phyloP scores from a whole-genome alignment of 2,113 vertebrate genomes.

The Anthoscopus minutus region DNA sequence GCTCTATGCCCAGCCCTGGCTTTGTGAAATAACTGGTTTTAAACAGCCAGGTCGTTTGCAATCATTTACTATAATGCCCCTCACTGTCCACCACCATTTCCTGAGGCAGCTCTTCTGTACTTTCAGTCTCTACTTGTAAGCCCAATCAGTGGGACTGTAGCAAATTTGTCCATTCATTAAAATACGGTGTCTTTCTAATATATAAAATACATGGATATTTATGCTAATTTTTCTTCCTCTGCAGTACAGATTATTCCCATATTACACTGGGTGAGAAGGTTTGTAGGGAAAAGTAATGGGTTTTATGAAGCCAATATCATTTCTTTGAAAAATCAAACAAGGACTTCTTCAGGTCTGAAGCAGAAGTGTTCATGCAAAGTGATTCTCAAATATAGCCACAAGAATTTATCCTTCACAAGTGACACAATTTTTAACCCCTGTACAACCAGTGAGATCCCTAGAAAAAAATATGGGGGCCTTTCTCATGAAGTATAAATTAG shows the following conservation, averaged over 20 bases:
- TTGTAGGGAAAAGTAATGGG: neutral
- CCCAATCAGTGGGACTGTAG: neutral
- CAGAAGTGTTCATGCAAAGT: neutral
- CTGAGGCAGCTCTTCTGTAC: neutral
- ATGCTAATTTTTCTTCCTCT: neutral
- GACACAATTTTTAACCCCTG: neutral
- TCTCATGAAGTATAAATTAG: neutral
- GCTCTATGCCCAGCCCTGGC: neutral
- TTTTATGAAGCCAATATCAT: neutral
- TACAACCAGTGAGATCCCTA: neutral
- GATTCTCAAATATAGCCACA: neutral
- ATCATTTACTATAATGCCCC: neutral
- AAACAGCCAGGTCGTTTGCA: conserved; percentile 30
- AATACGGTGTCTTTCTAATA: neutral
- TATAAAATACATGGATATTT: neutral
- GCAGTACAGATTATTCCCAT: neutral
- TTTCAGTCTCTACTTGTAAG: neutral
- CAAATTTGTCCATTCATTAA: neutral
- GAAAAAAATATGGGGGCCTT: rapidly evolving
- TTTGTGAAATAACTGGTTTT: neutral
- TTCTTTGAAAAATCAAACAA: neutral
- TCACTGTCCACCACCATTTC: neutral
- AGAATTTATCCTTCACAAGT: neutral
- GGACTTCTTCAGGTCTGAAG: neutral
- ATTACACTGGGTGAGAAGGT: neutral